These are phyloP conservation scores for Myanophis thanlyinensis DNA, from an alignment of 2,113 vertebrate genomes.

Conservation along the genomic window DNA sequence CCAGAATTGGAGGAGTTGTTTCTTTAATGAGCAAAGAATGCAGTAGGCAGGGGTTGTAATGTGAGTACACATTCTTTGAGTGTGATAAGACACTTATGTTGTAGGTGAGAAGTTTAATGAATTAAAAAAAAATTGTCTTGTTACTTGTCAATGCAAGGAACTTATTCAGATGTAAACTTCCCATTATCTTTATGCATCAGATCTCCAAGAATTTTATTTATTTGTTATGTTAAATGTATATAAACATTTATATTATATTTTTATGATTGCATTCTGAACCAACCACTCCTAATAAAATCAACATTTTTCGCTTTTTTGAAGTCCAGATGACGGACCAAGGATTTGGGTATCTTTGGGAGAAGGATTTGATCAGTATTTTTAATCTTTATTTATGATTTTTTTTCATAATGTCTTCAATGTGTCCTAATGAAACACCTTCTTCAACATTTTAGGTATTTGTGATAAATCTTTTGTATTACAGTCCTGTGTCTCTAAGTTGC, in stretches of 20 bases:
- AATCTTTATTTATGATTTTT: background rate
- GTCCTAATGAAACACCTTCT: conserved; percentile 39
- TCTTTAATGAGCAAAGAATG: background rate
- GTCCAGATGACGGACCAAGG: conserved; percentile 32
- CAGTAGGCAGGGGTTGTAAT: background rate
- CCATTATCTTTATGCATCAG: conserved; percentile 71
- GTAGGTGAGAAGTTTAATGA: conserved; percentile 37
- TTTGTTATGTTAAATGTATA: background rate
- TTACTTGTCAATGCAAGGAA: conserved; percentile 58
- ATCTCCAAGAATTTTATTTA: conserved; percentile 46
- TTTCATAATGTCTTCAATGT: conserved; percentile 32
- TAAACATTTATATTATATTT: conserved; percentile 42
- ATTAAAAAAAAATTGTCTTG: conserved; percentile 38
- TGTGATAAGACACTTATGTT: background rate
- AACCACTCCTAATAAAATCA: conserved; percentile 43
- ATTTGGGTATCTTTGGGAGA: background rate
- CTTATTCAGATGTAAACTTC: conserved; percentile 63
- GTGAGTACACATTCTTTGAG: background rate
- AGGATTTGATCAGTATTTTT: background rate
- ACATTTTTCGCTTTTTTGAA: conserved; percentile 38
- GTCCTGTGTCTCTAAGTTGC: conserved; percentile 36
- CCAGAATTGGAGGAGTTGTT: background rate
- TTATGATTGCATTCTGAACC: conserved; percentile 33
- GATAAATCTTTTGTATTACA: conserved; percentile 37
- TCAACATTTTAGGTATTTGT: conserved; percentile 42